These are phyloP conservation scores for Gortyna flavago DNA, from an alignment of 2,888 invertebrate genomes.

Conservation along the genomic window DNA sequence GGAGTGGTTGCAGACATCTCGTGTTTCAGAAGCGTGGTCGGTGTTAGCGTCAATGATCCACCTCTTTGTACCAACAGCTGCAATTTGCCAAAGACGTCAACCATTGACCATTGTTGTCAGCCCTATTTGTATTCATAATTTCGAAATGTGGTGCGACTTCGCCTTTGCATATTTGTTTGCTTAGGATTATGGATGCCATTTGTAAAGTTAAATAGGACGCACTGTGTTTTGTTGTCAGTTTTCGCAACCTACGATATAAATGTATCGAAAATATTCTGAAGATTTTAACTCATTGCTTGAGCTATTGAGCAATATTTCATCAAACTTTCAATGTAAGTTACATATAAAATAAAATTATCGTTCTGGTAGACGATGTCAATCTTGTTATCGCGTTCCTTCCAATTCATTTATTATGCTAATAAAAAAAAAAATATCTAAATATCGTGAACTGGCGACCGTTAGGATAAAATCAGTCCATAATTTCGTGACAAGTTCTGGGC, in stretches of 20 bases:
- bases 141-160: slow-evolving; percentile 54
- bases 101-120: slow-evolving; percentile 62
- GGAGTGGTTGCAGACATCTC: slow-evolving; percentile 83
- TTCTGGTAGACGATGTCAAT: slow-evolving; percentile 22
- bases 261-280: slow-evolving; percentile 11
- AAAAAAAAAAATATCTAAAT: slow-evolving; percentile 63
- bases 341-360: slow-evolving; percentile 9
- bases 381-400: slow-evolving; percentile 29
- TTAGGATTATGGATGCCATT: slow-evolving; percentile 48
- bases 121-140: slow-evolving; percentile 61
- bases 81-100: slow-evolving; percentile 64
- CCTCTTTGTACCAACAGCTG: slow-evolving; percentile 77
- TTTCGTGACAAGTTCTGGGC: slow-evolving; percentile 74
- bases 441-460: slow-evolving; percentile 67
- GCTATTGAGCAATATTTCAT: neutral
- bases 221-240: slow-evolving; percentile 31
- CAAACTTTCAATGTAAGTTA: slow-evolving; percentile 9
- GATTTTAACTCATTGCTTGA: slow-evolving; percentile 9
- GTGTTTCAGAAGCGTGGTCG: slow-evolving; percentile 82
- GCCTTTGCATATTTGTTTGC: slow-evolving; percentile 55
- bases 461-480: slow-evolving; percentile 68
- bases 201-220: slow-evolving; percentile 45
- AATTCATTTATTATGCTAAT: slow-evolving; percentile 61
- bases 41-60: slow-evolving; percentile 80
- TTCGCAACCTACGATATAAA: slow-evolving; percentile 15